Percentiles rank a stretch among this genome's conserved stretches.
phyloP scores from a whole-genome alignment of 2,113 vertebrate genomes.

The Brachirus orientalis region DNA sequence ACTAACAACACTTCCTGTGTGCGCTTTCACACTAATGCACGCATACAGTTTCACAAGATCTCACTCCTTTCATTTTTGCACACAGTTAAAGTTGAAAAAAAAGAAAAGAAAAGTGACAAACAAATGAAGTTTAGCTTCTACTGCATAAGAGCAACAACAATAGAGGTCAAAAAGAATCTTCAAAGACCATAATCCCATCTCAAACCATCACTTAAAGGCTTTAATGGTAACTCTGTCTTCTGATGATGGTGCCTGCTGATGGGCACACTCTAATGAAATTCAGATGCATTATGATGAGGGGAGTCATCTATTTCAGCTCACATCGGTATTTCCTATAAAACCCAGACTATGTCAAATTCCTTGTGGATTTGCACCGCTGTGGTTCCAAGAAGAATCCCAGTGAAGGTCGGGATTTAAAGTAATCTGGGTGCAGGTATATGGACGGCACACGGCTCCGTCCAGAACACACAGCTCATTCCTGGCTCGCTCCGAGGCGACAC shows the following conservation, averaged over 20 bases:
- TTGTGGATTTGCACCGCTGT: constrained; percentile 35
- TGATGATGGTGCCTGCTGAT: constrained; percentile 38
- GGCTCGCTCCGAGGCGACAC: constrained; percentile 12
- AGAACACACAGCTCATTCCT: constrained; percentile 28
- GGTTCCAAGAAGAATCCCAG: constrained; percentile 40
- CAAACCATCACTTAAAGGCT: constrained; percentile 44
- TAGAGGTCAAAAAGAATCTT: constrained; percentile 4
- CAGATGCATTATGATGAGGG: constrained; percentile 41
- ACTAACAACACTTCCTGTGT: constrained; percentile 33
- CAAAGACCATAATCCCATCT: constrained; percentile 27
- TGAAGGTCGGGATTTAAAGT: constrained; percentile 34
- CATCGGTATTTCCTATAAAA: constrained; percentile 57
- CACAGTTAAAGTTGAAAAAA: constrained; percentile 9
- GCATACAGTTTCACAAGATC: constrained; percentile 24
- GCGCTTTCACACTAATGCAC: constrained; percentile 26
- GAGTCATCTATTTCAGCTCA: constrained; percentile 50
- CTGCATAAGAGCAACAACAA: constrained; percentile 20
- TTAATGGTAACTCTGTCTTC: constrained; percentile 22
- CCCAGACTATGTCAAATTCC: constrained; percentile 49
- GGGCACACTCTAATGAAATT: constrained; percentile 47
- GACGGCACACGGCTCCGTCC: constrained; percentile 30
- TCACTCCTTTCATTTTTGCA: too few species aligned
- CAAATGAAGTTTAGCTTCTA: constrained; percentile 11
- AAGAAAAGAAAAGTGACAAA: constrained; percentile 30
- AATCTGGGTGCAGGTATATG: constrained; percentile 49